Base-by-base conservation (phyloP, 2,888 invertebrate genomes). In the Eupithecia vulgata region DNA sequence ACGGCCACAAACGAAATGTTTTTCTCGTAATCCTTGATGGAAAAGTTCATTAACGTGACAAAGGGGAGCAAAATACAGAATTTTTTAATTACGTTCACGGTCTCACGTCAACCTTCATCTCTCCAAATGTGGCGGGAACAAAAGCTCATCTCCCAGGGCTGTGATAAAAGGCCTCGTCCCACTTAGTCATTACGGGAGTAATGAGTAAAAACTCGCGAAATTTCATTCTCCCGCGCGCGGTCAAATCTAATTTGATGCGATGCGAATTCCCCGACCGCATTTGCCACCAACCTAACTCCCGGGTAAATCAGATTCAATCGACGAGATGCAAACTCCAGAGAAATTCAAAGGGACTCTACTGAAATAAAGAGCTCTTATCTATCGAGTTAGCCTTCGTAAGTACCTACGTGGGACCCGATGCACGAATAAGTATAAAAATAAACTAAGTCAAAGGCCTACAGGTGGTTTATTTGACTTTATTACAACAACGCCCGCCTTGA, bases 91-190 rank as follows among this genome's bases (percentile, higher is more conserved):
- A 85, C 81, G 78, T 84, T 86, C 78, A 76, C 25, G 82, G 83
- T 79, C 80, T 79, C 80, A 72, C 83, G 81, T 87, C 84, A 82
- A 84, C 86, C 83, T 84, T 79, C 83, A 83, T 86, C 84, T 81
- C 83, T 84, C 83, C 83, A 81, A 87, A 87, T 85, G 84, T 85
- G 83, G 79, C 70, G 79, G 83, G 83, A 85, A 88, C 86, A 87
- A 87, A 87, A 85, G 84, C 86, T 83, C 85, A 85, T 87, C 87
- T 88, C 88, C 85, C 84, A 78, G 80, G 86, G 83, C 84, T 80
- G 78, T 85, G 84, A 87, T 90, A 88, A 90, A 90, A 85, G 78
- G 81, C 76, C 80, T 78, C 72, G 40, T 13, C 65, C 80, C 77
- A 75, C 82, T 79, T 80, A 80, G 82, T 84, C 83, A 87, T 88